phyloP scores from a whole-genome alignment of 2,888 invertebrate species.

The Abrostola tripartita region DNA sequence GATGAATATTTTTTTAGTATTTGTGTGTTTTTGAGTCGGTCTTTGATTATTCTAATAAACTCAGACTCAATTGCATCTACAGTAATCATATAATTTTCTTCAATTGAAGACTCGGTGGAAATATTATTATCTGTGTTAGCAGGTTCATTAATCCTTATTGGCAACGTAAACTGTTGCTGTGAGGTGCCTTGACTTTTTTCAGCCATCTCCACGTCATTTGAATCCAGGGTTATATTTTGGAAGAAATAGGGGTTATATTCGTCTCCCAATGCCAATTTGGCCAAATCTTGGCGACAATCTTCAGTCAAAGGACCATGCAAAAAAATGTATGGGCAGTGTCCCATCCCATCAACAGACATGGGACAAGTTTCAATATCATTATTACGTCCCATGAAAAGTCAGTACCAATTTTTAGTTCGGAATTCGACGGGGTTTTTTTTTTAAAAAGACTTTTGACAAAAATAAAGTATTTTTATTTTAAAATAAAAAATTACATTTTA shows the following conservation, averaged over 20 bases:
- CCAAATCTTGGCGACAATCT: conserved; percentile 13
- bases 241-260: conserved; percentile 13
- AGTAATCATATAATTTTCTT: background rate
- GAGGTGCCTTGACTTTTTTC: conserved; percentile 12
- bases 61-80: no score
- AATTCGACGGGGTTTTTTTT: no score
- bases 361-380: no score
- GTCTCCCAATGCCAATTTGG: conserved; percentile 13
- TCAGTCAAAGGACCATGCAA: conserved; percentile 15
- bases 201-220: conserved; percentile 13
- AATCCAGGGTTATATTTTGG: conserved; percentile 14
- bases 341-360: no score
- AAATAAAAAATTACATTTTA: no score
- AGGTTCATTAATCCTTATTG: conserved; percentile 11
- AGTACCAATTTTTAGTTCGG: no score
- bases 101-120: conserved; percentile 10
- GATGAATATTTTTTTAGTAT: conserved; percentile 20
- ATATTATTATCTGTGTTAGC: conserved; percentile 11
- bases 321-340: no score
- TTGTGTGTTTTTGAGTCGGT: conserved; percentile 13
- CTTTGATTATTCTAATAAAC: conserved; percentile 9
- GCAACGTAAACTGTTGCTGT: conserved; percentile 14
- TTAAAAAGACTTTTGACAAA: no score
- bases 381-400: no score
- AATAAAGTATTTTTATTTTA: no score